These are phyloP conservation scores for Germaria angustata DNA, from an alignment of 2,888 invertebrate genomes.

Conservation along the genomic window DNA sequence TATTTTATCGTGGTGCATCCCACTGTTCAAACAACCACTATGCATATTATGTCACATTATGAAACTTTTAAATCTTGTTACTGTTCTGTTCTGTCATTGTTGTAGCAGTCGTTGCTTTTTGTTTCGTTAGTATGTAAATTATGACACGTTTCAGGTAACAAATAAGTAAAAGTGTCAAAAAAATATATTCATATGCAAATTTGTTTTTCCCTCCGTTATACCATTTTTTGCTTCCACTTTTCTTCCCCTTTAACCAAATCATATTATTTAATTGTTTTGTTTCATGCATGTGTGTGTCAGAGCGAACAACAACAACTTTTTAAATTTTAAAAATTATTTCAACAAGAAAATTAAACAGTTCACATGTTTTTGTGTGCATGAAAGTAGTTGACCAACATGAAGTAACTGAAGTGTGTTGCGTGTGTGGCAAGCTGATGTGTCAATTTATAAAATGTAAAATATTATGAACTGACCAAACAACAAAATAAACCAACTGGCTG, in stretches of 20 bases:
- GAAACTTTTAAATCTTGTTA: conserved; percentile 54
- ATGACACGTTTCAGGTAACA: conserved; percentile 63
- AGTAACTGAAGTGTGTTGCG: conserved; percentile 31
- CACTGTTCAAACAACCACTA: conserved; percentile 1
- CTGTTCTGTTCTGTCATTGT: conserved; percentile 15
- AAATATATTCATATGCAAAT: conserved; percentile 61
- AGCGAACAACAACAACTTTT: neutral
- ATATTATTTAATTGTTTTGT: conserved; percentile 48
- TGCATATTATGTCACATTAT: conserved; percentile 56
- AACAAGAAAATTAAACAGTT: conserved; percentile 55
- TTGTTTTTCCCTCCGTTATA: neutral
- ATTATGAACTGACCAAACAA: neutral
- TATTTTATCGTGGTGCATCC: no score
- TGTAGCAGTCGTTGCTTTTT: neutral
- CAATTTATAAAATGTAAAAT: conserved; percentile 21
- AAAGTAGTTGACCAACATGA: neutral
- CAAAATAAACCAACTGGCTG: neutral
- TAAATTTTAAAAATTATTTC: conserved; percentile 23
- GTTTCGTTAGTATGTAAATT: conserved; percentile 53
- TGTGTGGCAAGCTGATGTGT: conserved; percentile 26
- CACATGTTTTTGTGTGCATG: neutral
- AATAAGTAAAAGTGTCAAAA: conserved; percentile 65
- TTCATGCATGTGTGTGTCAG: conserved; percentile 15
- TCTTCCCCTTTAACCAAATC: conserved; percentile 1
- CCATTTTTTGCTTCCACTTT: neutral